phyloP scores from a whole-genome alignment of 1,140 invertebrate species.

The Protaetia brevitarsis region DNA sequence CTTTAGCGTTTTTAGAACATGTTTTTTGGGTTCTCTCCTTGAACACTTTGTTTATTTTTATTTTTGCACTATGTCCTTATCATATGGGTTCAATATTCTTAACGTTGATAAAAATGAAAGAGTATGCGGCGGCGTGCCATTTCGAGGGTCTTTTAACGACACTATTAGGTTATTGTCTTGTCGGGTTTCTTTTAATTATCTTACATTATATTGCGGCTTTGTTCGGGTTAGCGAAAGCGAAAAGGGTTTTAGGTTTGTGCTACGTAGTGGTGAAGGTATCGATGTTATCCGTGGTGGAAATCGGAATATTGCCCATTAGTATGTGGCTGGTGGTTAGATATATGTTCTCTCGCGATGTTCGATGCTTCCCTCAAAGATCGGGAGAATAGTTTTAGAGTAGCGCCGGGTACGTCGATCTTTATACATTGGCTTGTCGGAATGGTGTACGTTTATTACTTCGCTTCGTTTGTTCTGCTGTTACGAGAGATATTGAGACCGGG shows the following conservation, averaged over 20 bases:
- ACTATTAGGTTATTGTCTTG: constrained; percentile 87
- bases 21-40: constrained; percentile 98
- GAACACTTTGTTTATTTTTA: constrained; percentile 93
- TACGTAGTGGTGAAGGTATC: constrained; percentile 98
- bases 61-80: constrained; percentile 94
- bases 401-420: constrained; percentile 95
- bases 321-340: constrained; percentile 99
- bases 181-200: constrained; percentile 79
- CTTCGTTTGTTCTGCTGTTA: constrained; percentile 91
- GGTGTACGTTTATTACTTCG: constrained; percentile 99
- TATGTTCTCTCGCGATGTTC: constrained; percentile 94
- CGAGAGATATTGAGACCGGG: constrained; percentile 93
- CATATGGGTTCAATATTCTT: constrained; percentile 89
- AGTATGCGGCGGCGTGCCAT: constrained; percentile 71
- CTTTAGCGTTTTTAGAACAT: constrained; percentile 95
- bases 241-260: constrained; percentile 85
- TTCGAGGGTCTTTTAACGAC: constrained; percentile 93
- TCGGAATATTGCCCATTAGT: constrained; percentile 94
- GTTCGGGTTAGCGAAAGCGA: constrained; percentile 74
- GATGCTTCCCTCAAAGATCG: constrained; percentile 87
- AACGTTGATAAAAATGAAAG: constrained; percentile 70
- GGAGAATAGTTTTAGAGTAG: constrained; percentile 79
- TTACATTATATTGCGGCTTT: constrained; percentile 76
- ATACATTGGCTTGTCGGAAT: constrained; percentile 99
- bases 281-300: constrained; percentile 88